Base-by-base conservation (phyloP, 2,113 vertebrate species). In the Forbesichthys agassizii region DNA sequence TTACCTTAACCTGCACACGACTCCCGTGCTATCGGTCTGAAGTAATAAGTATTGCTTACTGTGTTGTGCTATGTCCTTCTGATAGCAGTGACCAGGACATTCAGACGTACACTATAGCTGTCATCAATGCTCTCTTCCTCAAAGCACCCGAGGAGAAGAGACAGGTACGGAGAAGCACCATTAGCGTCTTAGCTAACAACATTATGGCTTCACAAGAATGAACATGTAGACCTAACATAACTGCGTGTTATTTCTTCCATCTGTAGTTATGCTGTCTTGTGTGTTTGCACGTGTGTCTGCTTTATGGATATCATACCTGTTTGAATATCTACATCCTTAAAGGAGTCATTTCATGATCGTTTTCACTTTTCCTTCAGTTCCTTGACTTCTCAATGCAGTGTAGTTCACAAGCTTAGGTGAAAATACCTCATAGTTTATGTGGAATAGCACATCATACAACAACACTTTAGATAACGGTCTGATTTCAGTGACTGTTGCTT, bases 101-200 rank as follows among this genome's bases (percentile, higher is more conserved):
- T 84, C 98, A 99, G 86, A 99, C 96, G 0, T 99, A 99, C 18
- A 98, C 98, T 61, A 95, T 98, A 47, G 98, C 98, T 0, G 96
- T 99, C 77, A 99, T 99, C 89, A 99, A 99, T 48, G 98, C 98
- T 5, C 93, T 99, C 73, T 99, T 99, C 83, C 95, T 99, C 67
- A 99, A 99, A 90, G 96, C 97, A 27, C 98, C 98, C 0, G 98
- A 98, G 85, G 96, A 98, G 80, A 96, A 94, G 89, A 94, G 97
- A 91, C 98, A 99, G 96, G 98, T 98, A 69, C 88, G 93, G 52
- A 20, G 12, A 11, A 14, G 18, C 14, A 5, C 14, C 16, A 20
- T 56, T 56, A n/a, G 54, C 14, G n/a, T 12, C 14, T 13, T 7
- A 55, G 6, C 14, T 20, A 20, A 20, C n/a, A 60, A 3, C 13